These are phyloP conservation scores for Buathra laborator DNA, from an alignment of 2,888 invertebrate genomes.

Conservation along the genomic window DNA sequence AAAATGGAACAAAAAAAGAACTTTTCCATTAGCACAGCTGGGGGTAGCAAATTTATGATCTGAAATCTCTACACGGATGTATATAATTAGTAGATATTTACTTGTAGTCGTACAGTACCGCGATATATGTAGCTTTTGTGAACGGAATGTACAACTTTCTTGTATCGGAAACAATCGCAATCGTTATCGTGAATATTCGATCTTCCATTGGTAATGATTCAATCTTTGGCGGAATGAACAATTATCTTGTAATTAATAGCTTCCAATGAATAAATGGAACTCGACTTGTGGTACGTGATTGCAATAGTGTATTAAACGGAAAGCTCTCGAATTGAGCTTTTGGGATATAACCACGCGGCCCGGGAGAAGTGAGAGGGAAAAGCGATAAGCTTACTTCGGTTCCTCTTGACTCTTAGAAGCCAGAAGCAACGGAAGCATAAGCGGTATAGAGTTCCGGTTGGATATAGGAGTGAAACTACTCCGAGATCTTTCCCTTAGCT, in stretches of 20 bases:
- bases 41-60: background rate
- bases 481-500: conserved; percentile 37
- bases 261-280: conserved; percentile 24
- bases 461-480: conserved; percentile 44
- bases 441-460: conserved; percentile 17
- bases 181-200: too few species aligned
- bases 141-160: too few species aligned
- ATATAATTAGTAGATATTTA: too few species aligned
- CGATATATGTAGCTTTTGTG: too few species aligned
- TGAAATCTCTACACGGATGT: too few species aligned
- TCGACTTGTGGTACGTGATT: conserved; percentile 41
- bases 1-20: conserved; percentile 28
- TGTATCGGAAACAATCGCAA: too few species aligned
- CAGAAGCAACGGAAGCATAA: conserved; percentile 34
- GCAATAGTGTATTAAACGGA: conserved; percentile 38
- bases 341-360: background rate
- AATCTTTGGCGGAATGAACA: too few species aligned
- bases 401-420: conserved; percentile 21
- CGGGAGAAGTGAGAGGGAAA: conserved; percentile 17
- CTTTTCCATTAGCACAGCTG: background rate
- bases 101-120: too few species aligned
- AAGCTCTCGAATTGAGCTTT: conserved; percentile 51
- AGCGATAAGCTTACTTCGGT: conserved; percentile 62
- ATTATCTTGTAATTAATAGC: background rate
- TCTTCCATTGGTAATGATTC: too few species aligned